Evolutionary conservation across 2,888 invertebrate species (phyloP).

Genomic region (Rapana venosa): DNA sequence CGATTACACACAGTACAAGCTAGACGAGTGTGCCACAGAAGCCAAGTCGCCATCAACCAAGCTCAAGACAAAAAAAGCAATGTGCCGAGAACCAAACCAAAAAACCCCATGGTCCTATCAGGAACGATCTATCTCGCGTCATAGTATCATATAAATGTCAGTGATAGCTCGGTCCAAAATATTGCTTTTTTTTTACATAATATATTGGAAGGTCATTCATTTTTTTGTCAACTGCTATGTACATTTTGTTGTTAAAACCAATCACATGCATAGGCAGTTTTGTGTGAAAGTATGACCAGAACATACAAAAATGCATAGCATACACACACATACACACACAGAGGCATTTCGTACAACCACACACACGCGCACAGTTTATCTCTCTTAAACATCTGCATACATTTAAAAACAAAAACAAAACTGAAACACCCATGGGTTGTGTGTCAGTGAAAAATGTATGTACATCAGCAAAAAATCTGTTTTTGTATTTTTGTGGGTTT

Average conservation of each 20-base stretch:
- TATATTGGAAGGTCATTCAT: neutral
- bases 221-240: neutral
- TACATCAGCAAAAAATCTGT: neutral
- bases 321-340: neutral
- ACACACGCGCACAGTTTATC: too few relatives aligned
- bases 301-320: neutral
- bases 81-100: too few relatives aligned
- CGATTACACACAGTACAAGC: too few relatives aligned
- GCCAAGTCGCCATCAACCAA: too few relatives aligned
- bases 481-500: neutral
- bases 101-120: too few relatives aligned
- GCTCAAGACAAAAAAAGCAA: too few relatives aligned
- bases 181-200: neutral
- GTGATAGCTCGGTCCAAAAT: neutral
- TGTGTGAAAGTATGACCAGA: neutral
- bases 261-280: constrained; percentile 7
- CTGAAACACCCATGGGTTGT: neutral
- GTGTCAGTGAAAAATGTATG: neutral
- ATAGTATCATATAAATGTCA: too few relatives aligned
- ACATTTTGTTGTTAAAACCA: neutral
- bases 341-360: too few relatives aligned
- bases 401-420: too few relatives aligned
- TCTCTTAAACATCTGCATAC: too few relatives aligned
- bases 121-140: too few relatives aligned
- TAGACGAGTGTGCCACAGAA: too few relatives aligned